Conservation (phyloP, 1,140 invertebrate species). For the Ridgeia piscesae region DNA sequence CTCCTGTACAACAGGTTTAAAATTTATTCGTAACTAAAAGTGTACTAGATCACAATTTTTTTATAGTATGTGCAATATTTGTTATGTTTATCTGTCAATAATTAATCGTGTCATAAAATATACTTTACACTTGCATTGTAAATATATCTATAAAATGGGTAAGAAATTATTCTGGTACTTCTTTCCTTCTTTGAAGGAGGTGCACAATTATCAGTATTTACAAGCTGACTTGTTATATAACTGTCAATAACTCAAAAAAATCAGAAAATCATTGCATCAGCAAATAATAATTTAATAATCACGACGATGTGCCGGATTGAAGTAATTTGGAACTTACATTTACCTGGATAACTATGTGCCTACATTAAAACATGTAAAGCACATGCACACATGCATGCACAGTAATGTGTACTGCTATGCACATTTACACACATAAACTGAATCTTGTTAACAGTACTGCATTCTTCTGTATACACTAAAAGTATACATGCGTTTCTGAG, state of each 20-base stretch:
- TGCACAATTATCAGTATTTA: not conserved
- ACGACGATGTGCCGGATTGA: not conserved
- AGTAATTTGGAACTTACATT: not conserved
- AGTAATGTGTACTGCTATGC: not conserved
- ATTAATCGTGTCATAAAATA: not conserved
- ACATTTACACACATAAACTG: not conserved
- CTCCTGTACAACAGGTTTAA: too few relatives aligned
- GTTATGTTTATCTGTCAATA: not conserved
- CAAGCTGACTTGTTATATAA: not conserved
- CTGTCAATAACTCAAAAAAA: not conserved
- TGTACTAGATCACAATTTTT: not conserved
- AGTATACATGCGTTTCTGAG: not conserved
- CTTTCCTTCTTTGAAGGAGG: not conserved
- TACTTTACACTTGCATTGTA: not conserved
- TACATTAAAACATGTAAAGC: conserved; percentile 1
- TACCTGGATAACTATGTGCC: conserved; percentile 1
- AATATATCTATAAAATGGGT: not conserved
- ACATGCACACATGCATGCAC: not conserved
- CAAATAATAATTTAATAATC: not conserved
- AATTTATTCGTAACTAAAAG: not conserved
- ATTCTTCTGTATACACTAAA: not conserved
- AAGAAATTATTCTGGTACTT: not conserved
- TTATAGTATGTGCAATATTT: not conserved
- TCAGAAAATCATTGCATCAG: not conserved
- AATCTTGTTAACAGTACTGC: not conserved